Evolutionary conservation across 2,888 invertebrate species (phyloP).

Genomic region (Pantelozetes paolii): DNA sequence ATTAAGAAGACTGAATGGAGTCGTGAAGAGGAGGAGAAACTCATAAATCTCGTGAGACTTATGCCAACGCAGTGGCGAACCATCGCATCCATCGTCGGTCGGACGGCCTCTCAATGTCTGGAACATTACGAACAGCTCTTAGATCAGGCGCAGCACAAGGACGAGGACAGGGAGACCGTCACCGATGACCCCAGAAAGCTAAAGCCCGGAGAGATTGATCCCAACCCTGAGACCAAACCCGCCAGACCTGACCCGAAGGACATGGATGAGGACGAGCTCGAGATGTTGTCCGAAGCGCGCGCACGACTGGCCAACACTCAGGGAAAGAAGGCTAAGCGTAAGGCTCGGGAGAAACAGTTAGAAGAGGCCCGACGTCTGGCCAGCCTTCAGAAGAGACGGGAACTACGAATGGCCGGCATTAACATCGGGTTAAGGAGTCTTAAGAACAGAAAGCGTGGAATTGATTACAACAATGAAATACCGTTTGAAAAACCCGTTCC

Average conservation of each 20-base stretch:
- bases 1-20: conserved; percentile 99
- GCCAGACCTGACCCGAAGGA: conserved; percentile 98
- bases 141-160: conserved; percentile 96
- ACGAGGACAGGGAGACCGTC: conserved; percentile 79
- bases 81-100: conserved; percentile 96
- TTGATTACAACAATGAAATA: conserved; percentile 95
- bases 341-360: conserved; percentile 93
- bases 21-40: conserved; percentile 95
- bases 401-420: conserved; percentile 94
- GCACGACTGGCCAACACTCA: conserved; percentile 98
- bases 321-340: conserved; percentile 65
- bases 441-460: conserved; percentile 69
- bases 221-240: conserved; percentile 98
- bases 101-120: conserved; percentile 97
- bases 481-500: conserved; percentile 88
- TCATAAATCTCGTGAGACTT: conserved; percentile 92
- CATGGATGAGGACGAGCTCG: conserved; percentile 99
- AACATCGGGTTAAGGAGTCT: conserved; percentile 53
- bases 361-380: conserved; percentile 95
- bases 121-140: conserved; percentile 94
- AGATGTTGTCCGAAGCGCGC: conserved; percentile 98
- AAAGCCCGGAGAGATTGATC: conserved; percentile 98
- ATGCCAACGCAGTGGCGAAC: conserved; percentile 99
- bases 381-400: conserved; percentile 93
- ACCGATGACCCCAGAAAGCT: conserved; percentile 92